Evolutionary conservation across 2,888 invertebrate genomes (phyloP).

Genomic region (Cactoblastis cactorum): DNA sequence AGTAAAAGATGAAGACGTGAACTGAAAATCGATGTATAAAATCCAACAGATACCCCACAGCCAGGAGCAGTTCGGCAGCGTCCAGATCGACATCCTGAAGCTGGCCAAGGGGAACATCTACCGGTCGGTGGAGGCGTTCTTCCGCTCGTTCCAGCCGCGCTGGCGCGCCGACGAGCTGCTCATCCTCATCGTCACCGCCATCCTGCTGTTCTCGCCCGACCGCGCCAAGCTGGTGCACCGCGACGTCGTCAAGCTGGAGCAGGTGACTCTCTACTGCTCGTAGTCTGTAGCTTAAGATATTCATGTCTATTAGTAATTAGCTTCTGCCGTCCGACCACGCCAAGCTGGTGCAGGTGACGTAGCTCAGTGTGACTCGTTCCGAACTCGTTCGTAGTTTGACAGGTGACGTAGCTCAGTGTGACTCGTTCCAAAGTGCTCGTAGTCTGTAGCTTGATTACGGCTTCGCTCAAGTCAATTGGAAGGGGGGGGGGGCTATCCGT

Average conservation of each 20-base stretch:
- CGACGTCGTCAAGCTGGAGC: conserved; percentile 91
- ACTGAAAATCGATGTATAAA: too few relatives aligned
- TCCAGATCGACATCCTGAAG: conserved; percentile 94
- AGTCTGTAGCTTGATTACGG: too few relatives aligned
- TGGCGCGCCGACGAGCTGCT: conserved; percentile 94
- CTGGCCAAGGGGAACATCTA: conserved; percentile 94
- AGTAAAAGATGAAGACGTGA: too few relatives aligned
- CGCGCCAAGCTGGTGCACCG: conserved; percentile 88
- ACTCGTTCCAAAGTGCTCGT: too few relatives aligned
- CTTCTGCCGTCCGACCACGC: too few relatives aligned
- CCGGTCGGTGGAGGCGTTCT: conserved; percentile 89
- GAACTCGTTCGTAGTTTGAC: too few relatives aligned
- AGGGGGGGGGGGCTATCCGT: too few relatives aligned
- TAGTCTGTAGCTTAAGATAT: not conserved
- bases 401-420: too few relatives aligned
- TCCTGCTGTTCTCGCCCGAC: conserved; percentile 93
- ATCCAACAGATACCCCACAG: conserved; percentile 85
- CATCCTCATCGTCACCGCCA: conserved; percentile 93
- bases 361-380: too few relatives aligned
- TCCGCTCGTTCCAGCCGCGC: conserved; percentile 89
- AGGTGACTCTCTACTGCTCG: conserved; percentile 71
- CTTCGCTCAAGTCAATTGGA: too few relatives aligned
- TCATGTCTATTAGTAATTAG: too few relatives aligned
- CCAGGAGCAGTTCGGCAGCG: conserved; percentile 86
- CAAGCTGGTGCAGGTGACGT: too few relatives aligned